phyloP scores from a whole-genome alignment of 2,888 invertebrate species.

The Watsonalla binaria region DNA sequence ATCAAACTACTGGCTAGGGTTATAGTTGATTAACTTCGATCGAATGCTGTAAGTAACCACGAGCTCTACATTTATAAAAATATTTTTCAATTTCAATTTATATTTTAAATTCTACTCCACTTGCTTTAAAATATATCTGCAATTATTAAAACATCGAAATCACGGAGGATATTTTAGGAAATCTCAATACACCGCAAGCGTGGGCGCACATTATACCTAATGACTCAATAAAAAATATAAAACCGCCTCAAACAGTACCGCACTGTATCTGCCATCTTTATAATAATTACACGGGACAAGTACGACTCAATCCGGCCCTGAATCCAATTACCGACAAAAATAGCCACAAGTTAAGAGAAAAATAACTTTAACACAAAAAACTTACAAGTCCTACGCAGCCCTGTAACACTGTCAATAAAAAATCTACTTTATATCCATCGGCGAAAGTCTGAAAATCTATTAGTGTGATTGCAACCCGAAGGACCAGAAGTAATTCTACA shows the following conservation, averaged over 20 bases:
- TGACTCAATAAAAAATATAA: slow-evolving; percentile 36
- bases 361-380: slow-evolving; percentile 52
- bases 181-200: slow-evolving; percentile 11
- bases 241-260: slow-evolving; percentile 34
- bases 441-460: rapidly evolving
- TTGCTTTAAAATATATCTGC: too few species aligned
- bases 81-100: too few species aligned
- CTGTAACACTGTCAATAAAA: slow-evolving; percentile 23
- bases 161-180: not conserved
- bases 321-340: slow-evolving; percentile 69
- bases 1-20: too few species aligned
- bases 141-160: not conserved
- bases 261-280: slow-evolving; percentile 68
- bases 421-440: not conserved
- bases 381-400: slow-evolving; percentile 41
- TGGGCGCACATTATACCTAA: slow-evolving; percentile 20
- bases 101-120: too few species aligned
- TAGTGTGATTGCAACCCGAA: not conserved
- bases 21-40: too few species aligned
- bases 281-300: slow-evolving; percentile 70
- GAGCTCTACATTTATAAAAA: too few species aligned
- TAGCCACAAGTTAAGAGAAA: slow-evolving; percentile 53
- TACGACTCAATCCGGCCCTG: slow-evolving; percentile 66
- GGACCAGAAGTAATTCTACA: not conserved
- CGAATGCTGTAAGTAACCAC: too few species aligned